Base-by-base conservation (phyloP, 2,888 invertebrate genomes). In the Eupithecia tripunctaria region DNA sequence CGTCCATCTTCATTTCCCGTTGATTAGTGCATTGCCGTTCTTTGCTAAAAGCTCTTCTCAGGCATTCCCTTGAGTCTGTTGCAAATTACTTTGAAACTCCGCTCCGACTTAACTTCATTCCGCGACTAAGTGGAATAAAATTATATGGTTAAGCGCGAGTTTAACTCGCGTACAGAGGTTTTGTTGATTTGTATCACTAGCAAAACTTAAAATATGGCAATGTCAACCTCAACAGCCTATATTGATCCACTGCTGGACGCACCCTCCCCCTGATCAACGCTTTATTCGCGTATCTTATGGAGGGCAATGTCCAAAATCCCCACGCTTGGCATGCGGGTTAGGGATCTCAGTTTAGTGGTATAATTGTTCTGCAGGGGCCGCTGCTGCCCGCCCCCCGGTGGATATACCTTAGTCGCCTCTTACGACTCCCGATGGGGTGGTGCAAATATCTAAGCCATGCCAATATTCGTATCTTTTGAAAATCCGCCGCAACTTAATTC, bases 51-150 rank as follows among this genome's bases (percentile, higher is more conserved):
- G 36, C 32, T 63, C 5, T 36, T 63, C 21, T 18, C 12, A 36
- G 12, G 12, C 5, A 12, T 10, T 62, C 63, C 32, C 63, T 32
- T 63, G 63, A 36, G 63, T 36, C 32, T 63, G 63, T 63, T 63
- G 32, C 29, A 36, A 36, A 63, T 63, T 63, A 63, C 32, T 36
- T 32, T 36, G 63, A 36, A 63, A 36, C 60, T 60, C 32, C 63
- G 21, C 29, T 36, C 32, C n/a, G 32, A 36, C 27, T 60, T 29
- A 29, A 60, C 60, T 29, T 29, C 27, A 29, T 60, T 32, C 29
- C 36, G 15, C 36, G 18, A 36, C 36, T 36, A 63, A 63, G 63
- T 36, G 63, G 29, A 12, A 63, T 63, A n/a, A 63, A 36, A 63
- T 63, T 63, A 63, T n/a, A 63, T 21, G 14, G 4, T 25, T 5